A percentile compares a stretch with the other conserved stretches of the same genome.
These are phyloP conservation scores for Oncorhynchus kisutch DNA, from an alignment of 2,113 vertebrate genomes.

Conservation along the genomic window DNA sequence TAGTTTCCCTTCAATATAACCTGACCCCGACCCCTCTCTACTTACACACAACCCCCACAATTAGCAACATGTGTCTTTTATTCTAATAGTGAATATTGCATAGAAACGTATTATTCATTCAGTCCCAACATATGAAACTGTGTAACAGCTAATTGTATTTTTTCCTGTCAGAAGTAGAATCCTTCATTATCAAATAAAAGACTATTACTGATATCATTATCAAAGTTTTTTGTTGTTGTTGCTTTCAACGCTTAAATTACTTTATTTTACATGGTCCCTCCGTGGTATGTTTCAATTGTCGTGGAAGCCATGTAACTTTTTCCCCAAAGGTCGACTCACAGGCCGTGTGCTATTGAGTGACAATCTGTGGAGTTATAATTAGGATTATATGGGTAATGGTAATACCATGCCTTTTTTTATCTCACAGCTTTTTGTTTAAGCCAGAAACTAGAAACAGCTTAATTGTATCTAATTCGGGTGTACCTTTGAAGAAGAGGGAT, in stretches of 20 bases:
- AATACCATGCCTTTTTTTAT: constrained; percentile 5
- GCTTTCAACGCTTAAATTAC: constrained; percentile 45
- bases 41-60: constrained; percentile 52
- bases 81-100: constrained; percentile 26
- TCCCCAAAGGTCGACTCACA: constrained; percentile 41
- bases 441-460: constrained; percentile 46
- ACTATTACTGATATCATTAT: constrained; percentile 67
- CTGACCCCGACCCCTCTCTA: constrained; percentile 37
- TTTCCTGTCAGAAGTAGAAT: constrained; percentile 54
- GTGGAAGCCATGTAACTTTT: constrained; percentile 41
- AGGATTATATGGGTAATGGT: background rate
- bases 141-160: constrained; percentile 62
- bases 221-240: constrained; percentile 42
- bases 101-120: constrained; percentile 56
- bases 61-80: constrained; percentile 51
- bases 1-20: constrained; percentile 20
- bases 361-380: constrained; percentile 46
- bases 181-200: constrained; percentile 69
- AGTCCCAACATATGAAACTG: constrained; percentile 50
- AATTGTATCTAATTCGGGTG: constrained; percentile 45
- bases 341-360: constrained; percentile 53
- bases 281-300: constrained; percentile 46
- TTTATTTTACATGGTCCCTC: constrained; percentile 46
- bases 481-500: constrained; percentile 48
- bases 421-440: constrained; percentile 54